These are phyloP conservation scores for Babylonia areolata DNA, from an alignment of 1,140 invertebrate genomes.

Conservation along the genomic window DNA sequence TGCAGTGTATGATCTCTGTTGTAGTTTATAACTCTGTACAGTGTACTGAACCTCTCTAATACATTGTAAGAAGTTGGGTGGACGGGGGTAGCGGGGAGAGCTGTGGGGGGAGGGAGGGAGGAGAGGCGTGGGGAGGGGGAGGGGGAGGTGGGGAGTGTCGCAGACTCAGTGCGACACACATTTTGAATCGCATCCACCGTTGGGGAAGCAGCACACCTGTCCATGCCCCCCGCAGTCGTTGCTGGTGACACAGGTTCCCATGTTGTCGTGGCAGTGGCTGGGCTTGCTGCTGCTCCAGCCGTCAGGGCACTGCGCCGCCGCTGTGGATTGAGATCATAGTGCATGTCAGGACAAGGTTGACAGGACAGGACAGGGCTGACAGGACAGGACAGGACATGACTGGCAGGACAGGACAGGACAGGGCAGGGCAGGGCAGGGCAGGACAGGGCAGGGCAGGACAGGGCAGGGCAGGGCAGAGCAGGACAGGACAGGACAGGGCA, in stretches of 20 bases:
- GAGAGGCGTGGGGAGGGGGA: too few species aligned
- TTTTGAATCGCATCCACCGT: not conserved
- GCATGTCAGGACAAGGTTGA: not conserved
- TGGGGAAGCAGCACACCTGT: not conserved
- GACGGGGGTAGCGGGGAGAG: too few species aligned
- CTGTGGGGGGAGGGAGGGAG: too few species aligned
- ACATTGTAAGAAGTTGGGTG: not conserved
- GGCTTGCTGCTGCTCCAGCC: not conserved
- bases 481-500: too few species aligned
- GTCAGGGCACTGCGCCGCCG: not conserved
- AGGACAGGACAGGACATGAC: too few species aligned
- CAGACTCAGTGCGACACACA: not conserved
- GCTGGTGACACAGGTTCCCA: not conserved
- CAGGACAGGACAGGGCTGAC: too few species aligned
- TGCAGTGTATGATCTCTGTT: too few species aligned
- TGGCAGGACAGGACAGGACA: too few species aligned
- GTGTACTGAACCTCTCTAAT: not conserved
- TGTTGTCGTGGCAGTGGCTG: conserved; percentile 1
- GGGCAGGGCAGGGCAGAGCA: too few species aligned
- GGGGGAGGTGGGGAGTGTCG: not conserved
- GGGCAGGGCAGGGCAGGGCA: too few species aligned
- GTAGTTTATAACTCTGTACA: too few species aligned
- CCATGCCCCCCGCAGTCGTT: not conserved
- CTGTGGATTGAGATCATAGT: not conserved
- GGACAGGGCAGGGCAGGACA: too few species aligned